phyloP scores from a whole-genome alignment of 35 echinoderm and acorn worm genomes.

The Ptychodera flava region DNA sequence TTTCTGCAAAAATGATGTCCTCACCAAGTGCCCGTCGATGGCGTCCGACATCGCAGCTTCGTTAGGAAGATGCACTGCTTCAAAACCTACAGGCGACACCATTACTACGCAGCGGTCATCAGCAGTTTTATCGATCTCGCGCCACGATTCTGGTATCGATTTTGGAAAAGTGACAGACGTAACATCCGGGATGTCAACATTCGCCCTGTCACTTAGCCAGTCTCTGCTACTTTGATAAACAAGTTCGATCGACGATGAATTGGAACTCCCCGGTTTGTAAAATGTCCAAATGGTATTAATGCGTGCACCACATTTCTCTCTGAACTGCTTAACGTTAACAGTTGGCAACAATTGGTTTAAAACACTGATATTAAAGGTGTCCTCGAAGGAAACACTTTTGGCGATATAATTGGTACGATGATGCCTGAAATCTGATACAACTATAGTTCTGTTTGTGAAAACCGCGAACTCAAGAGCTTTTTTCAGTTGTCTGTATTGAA shows the following conservation, averaged over 20 bases:
- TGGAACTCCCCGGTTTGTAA: too few relatives aligned
- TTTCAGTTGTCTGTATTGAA: background rate
- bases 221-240: too few relatives aligned
- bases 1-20: background rate
- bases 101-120: background rate
- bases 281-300: background rate
- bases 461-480: background rate
- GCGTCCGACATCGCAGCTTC: too few relatives aligned
- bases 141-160: too few relatives aligned
- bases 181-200: background rate
- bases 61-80: too few relatives aligned
- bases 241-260: too few relatives aligned
- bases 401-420: background rate
- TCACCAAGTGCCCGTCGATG: background rate
- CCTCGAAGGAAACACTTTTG: background rate
- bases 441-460: background rate
- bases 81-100: too few relatives aligned
- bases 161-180: too few relatives aligned
- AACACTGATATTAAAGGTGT: background rate
- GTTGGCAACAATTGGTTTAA: background rate
- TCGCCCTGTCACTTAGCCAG: background rate
- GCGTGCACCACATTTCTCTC: background rate
- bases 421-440: background rate
- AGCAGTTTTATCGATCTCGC: too few relatives aligned
- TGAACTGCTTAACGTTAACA: background rate